phyloP scores from a whole-genome alignment of 2,113 vertebrate genomes.

The Ursus arctos region DNA sequence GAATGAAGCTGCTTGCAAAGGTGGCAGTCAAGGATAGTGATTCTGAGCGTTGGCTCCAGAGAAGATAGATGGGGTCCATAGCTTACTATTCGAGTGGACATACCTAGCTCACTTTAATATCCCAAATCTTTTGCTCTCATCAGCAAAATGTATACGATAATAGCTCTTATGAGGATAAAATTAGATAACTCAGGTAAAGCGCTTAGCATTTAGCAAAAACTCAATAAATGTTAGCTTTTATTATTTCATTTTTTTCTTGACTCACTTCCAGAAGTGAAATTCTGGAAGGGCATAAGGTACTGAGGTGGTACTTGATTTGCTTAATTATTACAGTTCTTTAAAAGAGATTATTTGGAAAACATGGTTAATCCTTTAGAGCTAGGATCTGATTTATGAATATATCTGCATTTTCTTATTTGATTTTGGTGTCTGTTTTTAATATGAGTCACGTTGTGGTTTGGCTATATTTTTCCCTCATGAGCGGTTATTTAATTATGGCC shows the following conservation, averaged over 20 bases:
- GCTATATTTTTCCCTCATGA: slow-evolving; percentile 29
- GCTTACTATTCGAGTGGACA: not conserved
- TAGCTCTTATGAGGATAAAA: not conserved
- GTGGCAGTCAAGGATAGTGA: not conserved
- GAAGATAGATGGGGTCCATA: not conserved
- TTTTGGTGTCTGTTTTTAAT: slow-evolving; percentile 53
- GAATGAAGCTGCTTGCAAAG: not conserved
- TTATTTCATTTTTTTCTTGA: slow-evolving; percentile 39
- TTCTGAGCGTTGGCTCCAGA: not conserved
- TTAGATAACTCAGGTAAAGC: not conserved
- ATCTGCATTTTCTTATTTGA: slow-evolving; percentile 44
- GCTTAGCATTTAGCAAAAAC: slow-evolving; percentile 37
- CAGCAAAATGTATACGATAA: not conserved
- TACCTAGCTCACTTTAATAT: not conserved
- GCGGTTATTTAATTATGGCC: slow-evolving; percentile 58
- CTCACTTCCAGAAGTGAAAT: not conserved
- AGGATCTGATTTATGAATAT: slow-evolving; percentile 10
- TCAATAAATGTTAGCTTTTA: slow-evolving; percentile 30
- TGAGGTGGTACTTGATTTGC: not conserved
- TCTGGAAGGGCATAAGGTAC: not conserved
- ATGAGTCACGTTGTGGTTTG: slow-evolving; percentile 40
- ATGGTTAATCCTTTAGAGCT: slow-evolving; percentile 30
- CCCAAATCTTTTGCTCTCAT: not conserved
- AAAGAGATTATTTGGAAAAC: not conserved
- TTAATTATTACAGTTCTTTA: slow-evolving; percentile 40